Evolutionary conservation across 2,888 invertebrate species (phyloP), one percentile per base, ranked within the genome.

Genomic region (Platerodrilus igneus): DNA sequence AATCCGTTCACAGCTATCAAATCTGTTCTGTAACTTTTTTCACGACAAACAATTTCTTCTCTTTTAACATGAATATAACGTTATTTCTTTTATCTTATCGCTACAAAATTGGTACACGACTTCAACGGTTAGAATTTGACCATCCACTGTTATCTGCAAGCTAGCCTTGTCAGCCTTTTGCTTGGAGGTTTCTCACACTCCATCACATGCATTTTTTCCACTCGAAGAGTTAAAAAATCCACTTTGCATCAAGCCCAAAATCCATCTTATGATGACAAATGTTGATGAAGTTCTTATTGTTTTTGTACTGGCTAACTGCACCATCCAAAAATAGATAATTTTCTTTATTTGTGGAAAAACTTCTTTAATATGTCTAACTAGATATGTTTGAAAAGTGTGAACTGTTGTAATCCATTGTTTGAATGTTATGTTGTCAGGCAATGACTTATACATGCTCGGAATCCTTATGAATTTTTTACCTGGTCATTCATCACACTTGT

Each of bases 121-220:
- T 8, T 27, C 4, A 27, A 13, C 7, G 3, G 27, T 14, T 8
- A 27, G 8, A 15, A 27, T 27, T n/a, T 27, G 27, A 5, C n/a
- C 9, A 8, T 15, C 16, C 10, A 10, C 7, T 4, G 25, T 3
- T 7, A 15, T 9, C 16, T 27, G 27, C 4, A 27, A 3, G 9
- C 14, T 27, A 7, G 27, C 27, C 16, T 15, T 27, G 7, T 15
- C 16, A 2, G 16, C 27, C 7, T 11, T 3, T 15, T 16, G 6
- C 13, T 15, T 27, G 7, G 27, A 16, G 3, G n/a, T 15, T 11
- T 16, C 27, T 6, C 27, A 15, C 4, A 27, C n/a, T 8, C 27
- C 27, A 15, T 27, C 27, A 27, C 27, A 27, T 15, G 15, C 14
- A n/a, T 27, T 27, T 11, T 25, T 25, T n/a, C 25, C 25, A 25